Conservation (phyloP, 2,888 invertebrate genomes). For the Synergus laeviventris region DNA sequence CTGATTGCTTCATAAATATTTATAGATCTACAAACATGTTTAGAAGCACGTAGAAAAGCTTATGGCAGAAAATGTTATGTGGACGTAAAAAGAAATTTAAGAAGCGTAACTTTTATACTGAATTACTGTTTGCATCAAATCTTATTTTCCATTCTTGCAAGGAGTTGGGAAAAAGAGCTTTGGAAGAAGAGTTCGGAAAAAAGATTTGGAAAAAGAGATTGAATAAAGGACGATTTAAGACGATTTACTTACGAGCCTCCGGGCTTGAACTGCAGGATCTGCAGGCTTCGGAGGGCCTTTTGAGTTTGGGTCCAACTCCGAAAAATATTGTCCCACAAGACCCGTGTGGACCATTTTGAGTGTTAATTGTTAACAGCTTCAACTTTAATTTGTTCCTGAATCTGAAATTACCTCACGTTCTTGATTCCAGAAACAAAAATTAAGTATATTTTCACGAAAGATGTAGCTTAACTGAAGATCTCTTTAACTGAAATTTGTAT, state of each 20-base stretch:
- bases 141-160: no score
- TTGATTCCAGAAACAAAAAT: background rate
- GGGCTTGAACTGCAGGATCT: slow-evolving; percentile 59
- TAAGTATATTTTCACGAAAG: background rate
- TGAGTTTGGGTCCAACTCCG: slow-evolving; percentile 61
- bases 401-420: slow-evolving; percentile 31
- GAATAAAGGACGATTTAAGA: background rate
- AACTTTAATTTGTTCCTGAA: slow-evolving; percentile 30
- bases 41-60: background rate
- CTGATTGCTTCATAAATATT: slow-evolving; percentile 15
- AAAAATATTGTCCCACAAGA: slow-evolving; percentile 60
- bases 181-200: no score
- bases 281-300: slow-evolving; percentile 57
- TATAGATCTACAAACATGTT: background rate
- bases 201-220: no score
- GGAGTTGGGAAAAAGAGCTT: no score
- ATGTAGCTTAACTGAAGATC: no score
- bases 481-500: background rate
- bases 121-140: slow-evolving; percentile 4
- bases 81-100: background rate
- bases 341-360: slow-evolving; percentile 59
- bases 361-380: slow-evolving; percentile 1
- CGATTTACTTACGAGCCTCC: slow-evolving; percentile 61
- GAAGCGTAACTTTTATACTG: background rate
- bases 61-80: background rate